Evolutionary conservation across 1,140 invertebrate species (phyloP).

Genomic region (Bicyclus anynana): DNA sequence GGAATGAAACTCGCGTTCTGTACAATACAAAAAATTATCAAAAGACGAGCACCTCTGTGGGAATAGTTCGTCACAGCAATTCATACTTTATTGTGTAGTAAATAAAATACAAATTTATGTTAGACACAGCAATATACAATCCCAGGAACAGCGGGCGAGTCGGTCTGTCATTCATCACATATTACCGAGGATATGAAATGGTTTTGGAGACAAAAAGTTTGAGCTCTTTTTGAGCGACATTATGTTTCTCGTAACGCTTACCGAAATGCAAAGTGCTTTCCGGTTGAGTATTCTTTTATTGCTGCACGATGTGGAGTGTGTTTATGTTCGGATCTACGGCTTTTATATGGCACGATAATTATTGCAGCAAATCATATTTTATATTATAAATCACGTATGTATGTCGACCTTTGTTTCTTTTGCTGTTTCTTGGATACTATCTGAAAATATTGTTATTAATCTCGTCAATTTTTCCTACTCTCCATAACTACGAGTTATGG

Average conservation of each 20-base stretch:
- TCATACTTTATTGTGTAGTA: background rate
- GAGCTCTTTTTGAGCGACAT: constrained; percentile 16
- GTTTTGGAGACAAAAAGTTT: constrained; percentile 20
- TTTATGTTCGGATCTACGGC: background rate
- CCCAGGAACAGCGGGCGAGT: constrained; percentile 7
- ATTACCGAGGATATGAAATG: constrained; percentile 20
- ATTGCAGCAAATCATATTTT: background rate
- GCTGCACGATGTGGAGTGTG: background rate
- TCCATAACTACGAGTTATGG: too few relatives aligned
- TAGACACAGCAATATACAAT: constrained; percentile 1
- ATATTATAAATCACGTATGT: too few relatives aligned
- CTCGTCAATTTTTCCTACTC: too few relatives aligned
- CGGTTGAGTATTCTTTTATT: constrained; percentile 11
- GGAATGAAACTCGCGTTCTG: constrained; percentile 18
- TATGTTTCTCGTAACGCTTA: constrained; percentile 11
- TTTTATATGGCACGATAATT: background rate
- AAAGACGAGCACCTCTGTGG: constrained; percentile 9
- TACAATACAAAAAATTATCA: constrained; percentile 18
- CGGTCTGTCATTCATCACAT: constrained; percentile 22
- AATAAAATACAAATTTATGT: constrained; percentile 4
- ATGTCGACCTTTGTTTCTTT: too few relatives aligned
- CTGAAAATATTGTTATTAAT: too few relatives aligned
- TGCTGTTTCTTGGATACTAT: too few relatives aligned
- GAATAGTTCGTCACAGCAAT: background rate
- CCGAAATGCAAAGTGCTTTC: constrained; percentile 1